Percentiles rank a stretch among this genome's conserved stretches.
phyloP scores from a whole-genome alignment of 1,140 invertebrate genomes.

The Megathymus violae region DNA sequence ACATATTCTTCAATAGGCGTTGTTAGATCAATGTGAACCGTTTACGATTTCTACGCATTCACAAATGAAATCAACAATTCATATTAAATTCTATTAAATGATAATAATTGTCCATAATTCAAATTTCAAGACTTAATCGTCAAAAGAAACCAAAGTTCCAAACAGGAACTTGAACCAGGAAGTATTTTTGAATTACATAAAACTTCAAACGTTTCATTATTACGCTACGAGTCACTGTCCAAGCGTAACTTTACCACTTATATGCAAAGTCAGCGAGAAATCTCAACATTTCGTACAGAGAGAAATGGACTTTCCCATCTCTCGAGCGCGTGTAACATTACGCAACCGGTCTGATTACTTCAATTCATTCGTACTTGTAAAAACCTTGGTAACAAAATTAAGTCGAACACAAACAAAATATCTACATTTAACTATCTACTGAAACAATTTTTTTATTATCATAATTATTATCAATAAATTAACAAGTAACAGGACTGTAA shows the following conservation, averaged over 20 bases:
- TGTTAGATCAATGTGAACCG: too few species aligned
- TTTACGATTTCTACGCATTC: too few species aligned
- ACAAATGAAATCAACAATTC: too few species aligned
- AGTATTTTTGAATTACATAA: slow-evolving; percentile 11
- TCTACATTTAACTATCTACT: too few species aligned
- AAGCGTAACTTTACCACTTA: slow-evolving; percentile 35
- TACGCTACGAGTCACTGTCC: slow-evolving; percentile 18
- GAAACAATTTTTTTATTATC: too few species aligned
- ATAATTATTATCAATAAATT: too few species aligned
- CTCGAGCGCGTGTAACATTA: slow-evolving; percentile 38
- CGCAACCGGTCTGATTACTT: slow-evolving; percentile 51
- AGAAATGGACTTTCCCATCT: slow-evolving; percentile 62
- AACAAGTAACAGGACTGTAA: too few species aligned
- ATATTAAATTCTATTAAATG: too few species aligned
- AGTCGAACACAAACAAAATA: slow-evolving; percentile 7
- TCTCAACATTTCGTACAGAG: slow-evolving; percentile 54
- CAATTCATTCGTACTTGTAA: slow-evolving; percentile 33
- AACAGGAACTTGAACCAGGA: not conserved
- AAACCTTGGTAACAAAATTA: slow-evolving; percentile 22
- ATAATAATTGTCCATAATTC: too few species aligned
- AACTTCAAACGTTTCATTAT: slow-evolving; percentile 10
- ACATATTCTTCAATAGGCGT: too few species aligned
- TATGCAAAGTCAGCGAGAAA: slow-evolving; percentile 57
- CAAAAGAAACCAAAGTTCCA: not conserved
- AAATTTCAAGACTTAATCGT: too few species aligned